A percentile compares a stretch with the other conserved stretches of the same genome.
Evolutionary conservation across 2,888 invertebrate species (phyloP).

Genomic region (Mylabris sibirica): DNA sequence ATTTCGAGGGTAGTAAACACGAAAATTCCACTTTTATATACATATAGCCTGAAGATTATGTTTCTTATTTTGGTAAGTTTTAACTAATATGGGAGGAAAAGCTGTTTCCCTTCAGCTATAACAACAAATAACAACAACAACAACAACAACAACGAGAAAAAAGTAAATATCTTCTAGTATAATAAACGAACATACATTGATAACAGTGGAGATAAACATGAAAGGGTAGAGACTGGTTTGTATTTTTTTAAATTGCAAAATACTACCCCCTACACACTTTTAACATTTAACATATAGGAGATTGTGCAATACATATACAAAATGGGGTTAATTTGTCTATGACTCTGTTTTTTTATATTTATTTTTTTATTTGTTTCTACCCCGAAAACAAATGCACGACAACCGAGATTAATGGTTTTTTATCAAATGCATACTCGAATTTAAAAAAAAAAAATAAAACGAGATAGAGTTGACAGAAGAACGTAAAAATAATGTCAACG

Average conservation of each 20-base stretch:
- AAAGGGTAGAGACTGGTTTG: not conserved
- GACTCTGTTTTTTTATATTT: not conserved
- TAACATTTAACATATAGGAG: not conserved
- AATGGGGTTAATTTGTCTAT: slow-evolving; percentile 5
- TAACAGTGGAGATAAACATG: not conserved
- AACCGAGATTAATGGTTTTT: too few relatives aligned
- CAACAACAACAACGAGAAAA: not conserved
- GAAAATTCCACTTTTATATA: too few relatives aligned
- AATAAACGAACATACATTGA: not conserved
- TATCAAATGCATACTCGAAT: too few relatives aligned
- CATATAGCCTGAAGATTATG: too few relatives aligned
- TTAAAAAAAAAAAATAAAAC: not conserved
- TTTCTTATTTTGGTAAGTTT: not conserved
- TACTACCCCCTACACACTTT: not conserved
- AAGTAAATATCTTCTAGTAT: not conserved
- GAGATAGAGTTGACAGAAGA: not conserved
- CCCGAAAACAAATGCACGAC: not conserved
- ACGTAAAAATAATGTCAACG: too few relatives aligned
- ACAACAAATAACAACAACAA: not conserved
- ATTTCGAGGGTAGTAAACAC: too few relatives aligned
- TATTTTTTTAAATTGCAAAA: slow-evolving; percentile 11
- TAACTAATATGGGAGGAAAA: slow-evolving; percentile 5
- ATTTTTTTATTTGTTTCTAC: not conserved
- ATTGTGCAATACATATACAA: not conserved
- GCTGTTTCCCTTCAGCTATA: not conserved